Conservation (phyloP, 2,113 vertebrate species). For the Argyrosomus japonicus region DNA sequence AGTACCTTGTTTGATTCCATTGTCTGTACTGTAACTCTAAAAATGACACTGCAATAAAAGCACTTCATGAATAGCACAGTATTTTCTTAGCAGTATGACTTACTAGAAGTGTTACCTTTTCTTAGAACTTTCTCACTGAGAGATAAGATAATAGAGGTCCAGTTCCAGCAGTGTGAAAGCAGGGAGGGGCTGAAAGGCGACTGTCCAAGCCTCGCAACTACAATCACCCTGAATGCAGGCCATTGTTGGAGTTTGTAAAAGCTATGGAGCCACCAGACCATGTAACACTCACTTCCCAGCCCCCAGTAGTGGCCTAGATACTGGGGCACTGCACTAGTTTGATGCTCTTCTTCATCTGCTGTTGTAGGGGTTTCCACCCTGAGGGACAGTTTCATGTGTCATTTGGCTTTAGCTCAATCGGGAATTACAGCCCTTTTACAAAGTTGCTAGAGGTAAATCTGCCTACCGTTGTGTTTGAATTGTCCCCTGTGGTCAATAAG, state of each 20-base stretch:
- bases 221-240: conserved; percentile 69
- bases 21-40: neutral
- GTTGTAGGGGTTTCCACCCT: conserved; percentile 41
- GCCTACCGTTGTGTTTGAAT: conserved; percentile 29
- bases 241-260: conserved; percentile 77
- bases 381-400: conserved; percentile 66
- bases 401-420: conserved; percentile 63
- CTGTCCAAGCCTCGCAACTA: conserved; percentile 57
- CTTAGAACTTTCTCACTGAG: neutral
- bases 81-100: neutral
- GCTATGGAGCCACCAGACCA: conserved; percentile 78
- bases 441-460: conserved; percentile 55
- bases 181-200: conserved; percentile 52
- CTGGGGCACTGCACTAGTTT: conserved; percentile 49
- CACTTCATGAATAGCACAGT: neutral
- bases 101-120: no score
- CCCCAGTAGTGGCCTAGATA: conserved; percentile 77
- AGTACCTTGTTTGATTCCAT: neutral
- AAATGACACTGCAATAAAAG: neutral
- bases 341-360: conserved; percentile 65
- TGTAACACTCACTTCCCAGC: conserved; percentile 69
- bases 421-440: conserved; percentile 37
- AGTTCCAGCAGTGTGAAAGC: conserved; percentile 54
- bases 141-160: conserved; percentile 41
- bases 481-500: conserved; percentile 38